Percentiles rank a stretch among this genome's conserved stretches.
phyloP scores from a whole-genome alignment of 1,140 invertebrate species.

The Lucilia sericata region DNA sequence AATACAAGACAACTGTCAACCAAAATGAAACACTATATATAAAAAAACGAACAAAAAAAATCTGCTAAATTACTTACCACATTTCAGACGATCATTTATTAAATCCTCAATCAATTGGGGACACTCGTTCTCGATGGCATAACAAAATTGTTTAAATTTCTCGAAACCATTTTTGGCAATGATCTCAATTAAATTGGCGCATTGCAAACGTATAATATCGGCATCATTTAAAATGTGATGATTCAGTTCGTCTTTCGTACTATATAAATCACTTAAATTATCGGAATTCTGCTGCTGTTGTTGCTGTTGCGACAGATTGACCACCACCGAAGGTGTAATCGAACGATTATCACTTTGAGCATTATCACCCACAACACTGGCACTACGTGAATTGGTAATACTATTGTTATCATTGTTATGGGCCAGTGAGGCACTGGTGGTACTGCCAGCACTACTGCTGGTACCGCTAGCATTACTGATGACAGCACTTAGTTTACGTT shows the following conservation, averaged over 20 bases:
- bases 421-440: conserved; percentile 43
- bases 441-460: conserved; percentile 51
- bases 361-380: conserved; percentile 62
- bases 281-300: background rate
- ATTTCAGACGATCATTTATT: conserved; percentile 67
- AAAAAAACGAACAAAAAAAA: background rate
- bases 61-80: conserved; percentile 58
- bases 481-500: conserved; percentile 61
- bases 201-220: conserved; percentile 61
- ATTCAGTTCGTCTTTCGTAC: conserved; percentile 43
- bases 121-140: conserved; percentile 71
- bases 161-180: conserved; percentile 71
- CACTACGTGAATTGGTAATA: conserved; percentile 54
- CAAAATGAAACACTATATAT: background rate
- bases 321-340: conserved; percentile 59
- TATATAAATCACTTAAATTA: conserved; percentile 36
- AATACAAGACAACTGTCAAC: background rate
- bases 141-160: conserved; percentile 71
- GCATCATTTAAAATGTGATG: conserved; percentile 56
- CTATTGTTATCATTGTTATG: conserved; percentile 49
- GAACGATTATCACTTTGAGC: conserved; percentile 62
- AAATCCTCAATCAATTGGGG: conserved; percentile 71
- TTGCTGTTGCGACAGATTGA: background rate
- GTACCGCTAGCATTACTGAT: conserved; percentile 56
- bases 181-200: conserved; percentile 69